A percentile compares a stretch with the other conserved stretches of the same genome.
Evolutionary conservation across 2,797 vertebrate species (phyloP).

Genomic region (Furcifer pardalis): DNA sequence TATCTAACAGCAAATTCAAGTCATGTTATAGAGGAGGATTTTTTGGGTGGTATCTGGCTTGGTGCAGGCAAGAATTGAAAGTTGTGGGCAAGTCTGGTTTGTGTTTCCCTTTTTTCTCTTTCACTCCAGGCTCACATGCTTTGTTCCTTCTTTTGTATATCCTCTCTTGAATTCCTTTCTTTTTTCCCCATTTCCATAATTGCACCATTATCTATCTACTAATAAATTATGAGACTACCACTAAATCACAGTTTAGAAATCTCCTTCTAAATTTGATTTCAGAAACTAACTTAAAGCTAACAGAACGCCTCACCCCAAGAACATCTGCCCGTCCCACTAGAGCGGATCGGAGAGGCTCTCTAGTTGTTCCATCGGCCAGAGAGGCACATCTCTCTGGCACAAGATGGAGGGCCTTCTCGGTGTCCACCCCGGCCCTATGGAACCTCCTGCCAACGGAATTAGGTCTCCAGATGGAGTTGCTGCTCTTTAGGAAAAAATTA

Average conservation of each 20-base stretch:
- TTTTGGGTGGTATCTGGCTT: neutral
- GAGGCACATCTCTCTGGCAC: too few species aligned
- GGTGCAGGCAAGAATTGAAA: neutral
- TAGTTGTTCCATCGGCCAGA: too few species aligned
- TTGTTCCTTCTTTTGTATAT: neutral
- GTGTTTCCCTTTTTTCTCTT: too few species aligned
- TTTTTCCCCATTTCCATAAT: neutral
- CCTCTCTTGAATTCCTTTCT: neutral
- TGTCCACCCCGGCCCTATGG: too few species aligned
- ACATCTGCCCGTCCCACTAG: too few species aligned
- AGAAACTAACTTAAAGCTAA: neutral
- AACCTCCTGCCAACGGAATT: too few species aligned
- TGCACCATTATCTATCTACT: neutral
- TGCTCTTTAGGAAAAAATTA: too few species aligned
- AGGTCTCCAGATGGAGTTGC: too few species aligned
- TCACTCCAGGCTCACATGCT: neutral
- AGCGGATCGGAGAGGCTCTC: too few species aligned
- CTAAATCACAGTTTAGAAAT: neutral
- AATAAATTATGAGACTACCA: neutral
- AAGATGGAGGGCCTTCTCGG: too few species aligned
- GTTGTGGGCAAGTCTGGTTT: neutral
- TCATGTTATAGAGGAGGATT: neutral
- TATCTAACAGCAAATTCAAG: neutral
- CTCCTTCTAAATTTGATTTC: neutral
- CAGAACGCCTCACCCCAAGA: too few species aligned